phyloP scores from a whole-genome alignment of 2,797 vertebrate species.

The Pipistrellus nathusii region DNA sequence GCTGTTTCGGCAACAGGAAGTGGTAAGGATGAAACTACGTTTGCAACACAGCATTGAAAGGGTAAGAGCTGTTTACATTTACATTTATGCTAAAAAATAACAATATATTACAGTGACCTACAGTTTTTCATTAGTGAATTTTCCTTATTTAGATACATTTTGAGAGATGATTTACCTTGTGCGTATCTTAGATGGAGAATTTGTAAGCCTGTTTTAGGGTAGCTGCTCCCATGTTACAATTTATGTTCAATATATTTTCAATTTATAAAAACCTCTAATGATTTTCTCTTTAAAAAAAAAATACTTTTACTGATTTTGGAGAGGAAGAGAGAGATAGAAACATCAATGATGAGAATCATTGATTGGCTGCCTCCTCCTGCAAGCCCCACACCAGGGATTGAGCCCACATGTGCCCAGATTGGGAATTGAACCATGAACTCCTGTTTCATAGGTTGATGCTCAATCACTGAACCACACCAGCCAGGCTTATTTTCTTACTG shows the following conservation, averaged over 20 bases:
- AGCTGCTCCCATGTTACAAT: not conserved
- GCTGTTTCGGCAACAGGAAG: constrained; percentile 98
- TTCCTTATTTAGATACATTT: constrained; percentile 41
- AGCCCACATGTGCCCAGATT: too few species aligned
- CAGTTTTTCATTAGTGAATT: constrained; percentile 6
- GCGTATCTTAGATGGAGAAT: not conserved
- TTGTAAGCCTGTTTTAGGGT: constrained; percentile 45
- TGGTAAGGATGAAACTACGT: constrained; percentile 97
- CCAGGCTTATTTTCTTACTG: not conserved
- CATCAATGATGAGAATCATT: too few species aligned
- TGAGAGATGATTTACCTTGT: not conserved
- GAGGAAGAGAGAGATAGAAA: too few species aligned
- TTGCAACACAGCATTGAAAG: constrained; percentile 99
- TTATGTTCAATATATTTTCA: constrained; percentile 17
- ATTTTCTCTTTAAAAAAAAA: too few species aligned
- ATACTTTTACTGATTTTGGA: too few species aligned
- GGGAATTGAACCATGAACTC: too few species aligned
- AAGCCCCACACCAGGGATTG: too few species aligned
- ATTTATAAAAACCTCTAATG: not conserved
- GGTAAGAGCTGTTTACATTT: constrained; percentile 86
- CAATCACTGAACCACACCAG: too few species aligned
- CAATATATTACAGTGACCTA: not conserved
- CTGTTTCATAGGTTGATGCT: too few species aligned
- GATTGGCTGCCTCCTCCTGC: too few species aligned
- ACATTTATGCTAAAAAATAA: not conserved